Evolutionary conservation across 1,140 invertebrate genomes (phyloP).

Genomic region (Caenorhabditis inopinata): DNA sequence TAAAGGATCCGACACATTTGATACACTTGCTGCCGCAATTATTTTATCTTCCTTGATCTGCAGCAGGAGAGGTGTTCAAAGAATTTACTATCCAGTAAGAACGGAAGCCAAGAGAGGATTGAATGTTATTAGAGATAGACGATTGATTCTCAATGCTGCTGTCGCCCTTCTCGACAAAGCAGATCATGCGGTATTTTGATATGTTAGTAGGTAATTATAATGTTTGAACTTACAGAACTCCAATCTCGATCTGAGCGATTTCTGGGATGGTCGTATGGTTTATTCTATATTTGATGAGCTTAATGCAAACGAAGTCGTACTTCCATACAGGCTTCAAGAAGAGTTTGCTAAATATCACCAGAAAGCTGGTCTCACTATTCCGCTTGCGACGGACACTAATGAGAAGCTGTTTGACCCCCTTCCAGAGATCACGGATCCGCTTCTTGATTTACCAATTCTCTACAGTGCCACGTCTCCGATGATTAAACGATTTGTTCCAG

Average conservation of each 20-base stretch:
- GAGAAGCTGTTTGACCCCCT: slow-evolving; percentile 60
- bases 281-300: slow-evolving; percentile 53
- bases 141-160: slow-evolving; percentile 41
- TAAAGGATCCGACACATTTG: slow-evolving; percentile 56
- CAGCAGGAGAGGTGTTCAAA: slow-evolving; percentile 45
- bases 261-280: slow-evolving; percentile 58
- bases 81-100: slow-evolving; percentile 48
- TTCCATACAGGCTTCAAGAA: slow-evolving; percentile 56
- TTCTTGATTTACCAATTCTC: slow-evolving; percentile 30
- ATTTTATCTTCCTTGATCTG: slow-evolving; percentile 57
- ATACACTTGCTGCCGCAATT: slow-evolving; percentile 55
- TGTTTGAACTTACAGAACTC: slow-evolving; percentile 7
- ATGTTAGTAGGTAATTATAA: not conserved
- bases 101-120: slow-evolving; percentile 40
- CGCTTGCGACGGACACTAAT: slow-evolving; percentile 56
- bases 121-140: slow-evolving; percentile 46
- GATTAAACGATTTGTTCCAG: slow-evolving; percentile 51
- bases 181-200: not conserved
- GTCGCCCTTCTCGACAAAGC: slow-evolving; percentile 33
- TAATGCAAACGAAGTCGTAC: slow-evolving; percentile 46
- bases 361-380: slow-evolving; percentile 49
- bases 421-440: slow-evolving; percentile 36
- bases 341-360: slow-evolving; percentile 60
- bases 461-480: slow-evolving; percentile 48
- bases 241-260: slow-evolving; percentile 40